phyloP scores from a whole-genome alignment of 2,888 invertebrate genomes.

The Stomorhina lunata region DNA sequence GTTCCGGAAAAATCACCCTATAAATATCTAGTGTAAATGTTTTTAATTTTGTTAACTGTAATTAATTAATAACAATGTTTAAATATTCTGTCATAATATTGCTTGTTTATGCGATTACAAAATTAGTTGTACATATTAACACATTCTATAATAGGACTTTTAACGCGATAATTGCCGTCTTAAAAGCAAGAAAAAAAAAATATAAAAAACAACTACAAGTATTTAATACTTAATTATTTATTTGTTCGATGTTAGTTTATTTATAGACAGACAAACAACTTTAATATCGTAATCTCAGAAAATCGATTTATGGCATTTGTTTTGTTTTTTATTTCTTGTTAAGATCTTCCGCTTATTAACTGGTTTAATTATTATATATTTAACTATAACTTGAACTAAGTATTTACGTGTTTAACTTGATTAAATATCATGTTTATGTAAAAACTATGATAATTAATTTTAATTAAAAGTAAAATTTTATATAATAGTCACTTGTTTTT shows the following conservation, averaged over 20 bases:
- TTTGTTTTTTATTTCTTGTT: conserved; percentile 5
- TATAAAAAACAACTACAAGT: too few species aligned
- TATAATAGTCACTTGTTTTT: not conserved
- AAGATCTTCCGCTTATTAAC: conserved; percentile 48
- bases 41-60: not conserved
- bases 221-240: too few species aligned
- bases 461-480: not conserved
- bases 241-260: not conserved
- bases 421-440: conserved; percentile 21
- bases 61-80: conserved; percentile 12
- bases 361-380: conserved; percentile 38
- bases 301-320: conserved; percentile 13
- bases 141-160: not conserved
- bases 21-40: not conserved
- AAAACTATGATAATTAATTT: conserved; percentile 11
- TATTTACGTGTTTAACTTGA: not conserved
- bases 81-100: conserved; percentile 26
- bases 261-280: too few species aligned
- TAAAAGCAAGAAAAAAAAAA: too few species aligned
- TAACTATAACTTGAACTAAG: not conserved
- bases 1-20: too few species aligned
- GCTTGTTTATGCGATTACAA: not conserved
- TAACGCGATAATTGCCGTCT: conserved; percentile 22
- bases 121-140: not conserved
- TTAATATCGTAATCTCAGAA: conserved; percentile 3